Evolutionary conservation across 2,888 invertebrate genomes (phyloP), one percentile per base, ranked within the genome.

Genomic region (Pherbina coryleti): DNA sequence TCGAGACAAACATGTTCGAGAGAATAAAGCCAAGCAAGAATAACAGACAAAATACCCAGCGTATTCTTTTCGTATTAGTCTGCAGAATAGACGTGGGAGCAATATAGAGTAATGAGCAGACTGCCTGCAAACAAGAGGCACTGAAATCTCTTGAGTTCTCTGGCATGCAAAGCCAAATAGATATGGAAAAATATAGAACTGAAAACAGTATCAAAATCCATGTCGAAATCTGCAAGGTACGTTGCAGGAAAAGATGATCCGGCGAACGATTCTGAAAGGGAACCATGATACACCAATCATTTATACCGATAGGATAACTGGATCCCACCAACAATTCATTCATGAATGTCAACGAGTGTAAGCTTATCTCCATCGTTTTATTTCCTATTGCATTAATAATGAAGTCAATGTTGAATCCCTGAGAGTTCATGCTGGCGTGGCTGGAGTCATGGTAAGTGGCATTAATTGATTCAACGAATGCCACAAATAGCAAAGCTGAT

Each of bases 281-380:
- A 22, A 88, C 84, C 85, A 88, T 86, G 3, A 88, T 44, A 70
- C 87, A 88, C 81, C 84, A 84, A 34, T 88, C 88, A 73, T 84
- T 86, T 9, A 87, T 85, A 49, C 84, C 84, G 5, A 88, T 83
- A 0, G 88, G 88, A 76, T 88, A 86, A 79, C 88, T 86, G 2
- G 78, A 76, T 62, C 83, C 83, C 2, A 83, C 71, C 5, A 25
- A 7, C 5, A 71, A 44, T 14, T 53, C 72, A 8, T 79, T 76
- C 4, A 80, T 31, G 31, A 82, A 83, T 0, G 86, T 85, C 57
- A 81, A 85, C 0, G 86, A 84, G 74, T 88, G 86, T 3, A 87
- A 81, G 11, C 86, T 75, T 0, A 86, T 85, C 75, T 88, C 88
- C 19, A 86, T 81, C 8, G 81, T 79, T n/a, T 85, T 82, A 0